Evolutionary conservation across 1,140 invertebrate species (phyloP), one percentile per base, ranked within the genome.

Genomic region (Nephotettix cincticeps): DNA sequence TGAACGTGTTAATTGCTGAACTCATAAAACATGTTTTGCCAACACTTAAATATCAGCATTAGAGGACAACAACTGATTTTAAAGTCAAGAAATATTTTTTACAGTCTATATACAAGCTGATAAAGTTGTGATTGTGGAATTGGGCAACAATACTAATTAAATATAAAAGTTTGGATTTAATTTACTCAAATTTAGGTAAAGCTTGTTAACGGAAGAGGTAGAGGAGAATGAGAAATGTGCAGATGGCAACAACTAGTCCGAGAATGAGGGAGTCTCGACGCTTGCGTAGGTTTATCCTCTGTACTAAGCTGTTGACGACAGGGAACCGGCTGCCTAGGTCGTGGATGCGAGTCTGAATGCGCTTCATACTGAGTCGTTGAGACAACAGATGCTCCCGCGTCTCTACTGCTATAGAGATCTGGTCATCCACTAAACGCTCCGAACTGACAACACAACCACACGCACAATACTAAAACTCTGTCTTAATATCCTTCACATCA

Each of bases 341-440:
- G 75, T 97, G 97, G 77, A 98, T 91, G 78, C 93, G 89, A 4
- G 94, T 96, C 81, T 96, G 93, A 75, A 99, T 90, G 47, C 89
- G 86, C 79, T 96, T 96, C 75, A 98, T 93, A 4, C 91, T 87
- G 69, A 92, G 91, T 40, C 95, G 86, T 80, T 99, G 97, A 11
- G 88, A 89, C 45, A 92, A 86, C 47, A 99, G 83, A 81, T 97
- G 93, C 74, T 99, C 96, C 77, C 94, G 89, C 0, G 96, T 97
- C 77, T 97, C 94, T 81, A 98, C 92, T 21, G 96, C 96, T 81
- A 99, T 97, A 77, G 91, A 92, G 75, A 99, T 98, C 84, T 99
- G 97, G 77, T 99, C 96, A 80, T 97, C 96, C 29, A 99, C 87
- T 78, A 99, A 80, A 72, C 92, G 89, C 77, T 97, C 93, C 1